Conservation (phyloP, 1,140 invertebrate genomes). For the Trichogramma pretiosum region DNA sequence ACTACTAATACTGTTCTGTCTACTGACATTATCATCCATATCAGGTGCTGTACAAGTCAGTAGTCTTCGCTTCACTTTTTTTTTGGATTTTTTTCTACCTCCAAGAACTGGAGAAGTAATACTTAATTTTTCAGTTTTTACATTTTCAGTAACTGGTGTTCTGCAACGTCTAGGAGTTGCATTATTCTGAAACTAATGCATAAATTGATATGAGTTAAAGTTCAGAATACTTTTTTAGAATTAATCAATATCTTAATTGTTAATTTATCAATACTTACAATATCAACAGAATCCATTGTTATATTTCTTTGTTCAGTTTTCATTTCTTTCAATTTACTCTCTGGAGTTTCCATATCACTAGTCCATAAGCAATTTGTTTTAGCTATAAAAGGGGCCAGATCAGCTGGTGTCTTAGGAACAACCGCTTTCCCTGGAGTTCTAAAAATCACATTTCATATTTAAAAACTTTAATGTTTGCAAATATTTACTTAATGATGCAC, state of each 20-base stretch:
- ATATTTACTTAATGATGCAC: background rate
- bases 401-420: conserved; percentile 29
- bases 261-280: conserved; percentile 3
- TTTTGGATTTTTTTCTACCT: conserved; percentile 17
- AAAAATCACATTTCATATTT: background rate
- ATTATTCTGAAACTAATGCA: background rate
- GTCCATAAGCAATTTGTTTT: conserved; percentile 32
- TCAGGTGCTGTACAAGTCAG: conserved; percentile 19
- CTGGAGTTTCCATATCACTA: conserved; percentile 36
- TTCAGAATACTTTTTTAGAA: background rate
- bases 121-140: background rate
- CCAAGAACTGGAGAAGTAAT: conserved; percentile 25
- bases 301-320: too few relatives aligned
- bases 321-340: conserved; percentile 12
- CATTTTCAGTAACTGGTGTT: background rate
- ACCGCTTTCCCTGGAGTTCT: conserved; percentile 24
- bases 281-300: conserved; percentile 1
- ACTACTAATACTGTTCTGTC: conserved; percentile 10
- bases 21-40: conserved; percentile 6
- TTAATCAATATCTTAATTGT: background rate
- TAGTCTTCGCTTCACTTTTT: conserved; percentile 26
- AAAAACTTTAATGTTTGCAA: too few relatives aligned
- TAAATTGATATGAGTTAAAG: conserved; percentile 1
- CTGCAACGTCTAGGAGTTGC: background rate
- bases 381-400: conserved; percentile 30